Conservation (phyloP, 2,888 invertebrate species). For the Microctonus aethiopoides region DNA sequence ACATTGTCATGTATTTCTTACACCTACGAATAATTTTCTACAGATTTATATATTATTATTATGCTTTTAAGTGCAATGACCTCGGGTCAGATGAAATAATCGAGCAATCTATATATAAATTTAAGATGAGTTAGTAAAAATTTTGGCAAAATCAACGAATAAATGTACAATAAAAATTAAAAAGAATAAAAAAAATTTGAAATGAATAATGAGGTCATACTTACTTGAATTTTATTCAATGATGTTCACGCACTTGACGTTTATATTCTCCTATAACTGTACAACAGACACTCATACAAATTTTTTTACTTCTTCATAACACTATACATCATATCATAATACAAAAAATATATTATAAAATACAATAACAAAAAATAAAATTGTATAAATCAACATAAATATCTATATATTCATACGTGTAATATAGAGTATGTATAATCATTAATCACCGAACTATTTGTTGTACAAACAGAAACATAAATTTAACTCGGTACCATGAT, state of each 20-base stretch:
- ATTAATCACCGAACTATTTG: not conserved
- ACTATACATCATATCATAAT: not conserved
- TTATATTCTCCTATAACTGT: not conserved
- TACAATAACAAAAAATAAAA: not conserved
- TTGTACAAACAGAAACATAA: not conserved
- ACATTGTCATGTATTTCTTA: constrained; percentile 4
- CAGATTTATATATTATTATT: not conserved
- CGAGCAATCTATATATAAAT: not conserved
- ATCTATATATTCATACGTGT: not conserved
- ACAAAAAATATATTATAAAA: not conserved
- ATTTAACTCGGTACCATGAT: constrained; percentile 7
- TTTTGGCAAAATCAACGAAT: not conserved
- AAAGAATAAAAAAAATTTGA: not conserved
- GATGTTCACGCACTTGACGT: not conserved
- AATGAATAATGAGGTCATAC: not conserved
- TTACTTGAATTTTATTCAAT: not conserved
- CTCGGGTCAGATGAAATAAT: not conserved
- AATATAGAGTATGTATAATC: not conserved
- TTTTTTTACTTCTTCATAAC: no score
- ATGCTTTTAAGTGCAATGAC: not conserved
- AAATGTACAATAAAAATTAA: not conserved
- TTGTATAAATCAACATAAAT: no score
- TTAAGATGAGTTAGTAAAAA: not conserved
- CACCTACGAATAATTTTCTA: not conserved
- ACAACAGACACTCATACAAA: not conserved